phyloP scores from a whole-genome alignment of 2,888 invertebrate genomes.

The Drosophila leonis region DNA sequence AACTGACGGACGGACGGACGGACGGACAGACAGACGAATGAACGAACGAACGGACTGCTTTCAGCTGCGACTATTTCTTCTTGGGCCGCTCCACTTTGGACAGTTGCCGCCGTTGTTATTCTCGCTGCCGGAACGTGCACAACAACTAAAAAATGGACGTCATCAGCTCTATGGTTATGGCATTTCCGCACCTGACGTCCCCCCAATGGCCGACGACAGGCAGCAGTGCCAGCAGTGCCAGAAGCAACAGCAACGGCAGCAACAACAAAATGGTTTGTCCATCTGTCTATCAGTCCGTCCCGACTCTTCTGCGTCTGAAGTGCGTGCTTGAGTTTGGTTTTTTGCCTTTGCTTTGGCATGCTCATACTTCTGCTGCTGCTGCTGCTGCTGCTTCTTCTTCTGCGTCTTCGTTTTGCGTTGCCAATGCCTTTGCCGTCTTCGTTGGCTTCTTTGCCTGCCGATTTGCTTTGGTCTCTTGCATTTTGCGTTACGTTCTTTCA shows the following conservation, averaged over 20 bases:
- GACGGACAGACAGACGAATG: not conserved
- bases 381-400: not conserved
- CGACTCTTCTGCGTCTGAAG: slow-evolving; percentile 69
- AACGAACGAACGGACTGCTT: not conserved
- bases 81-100: slow-evolving; percentile 32
- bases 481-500: slow-evolving; percentile 70
- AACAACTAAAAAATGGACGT: slow-evolving; percentile 68
- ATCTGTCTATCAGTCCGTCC: slow-evolving; percentile 52
- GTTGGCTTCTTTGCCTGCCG: slow-evolving; percentile 48
- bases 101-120: slow-evolving; percentile 35
- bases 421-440: slow-evolving; percentile 21
- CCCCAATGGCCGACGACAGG: slow-evolving; percentile 39
- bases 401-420: slow-evolving; percentile 1
- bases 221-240: slow-evolving; percentile 4
- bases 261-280: slow-evolving; percentile 64
- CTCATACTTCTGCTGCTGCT: slow-evolving; percentile 25
- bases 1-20: slow-evolving; percentile 11
- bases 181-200: slow-evolving; percentile 66
- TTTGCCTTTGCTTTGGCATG: slow-evolving; percentile 38
- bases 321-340: slow-evolving; percentile 72
- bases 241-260: slow-evolving; percentile 11
- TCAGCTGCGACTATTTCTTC: slow-evolving; percentile 50
- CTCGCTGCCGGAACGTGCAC: slow-evolving; percentile 67
- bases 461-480: slow-evolving; percentile 77
- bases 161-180: slow-evolving; percentile 68